A percentile compares a stretch with the other conserved stretches of the same genome.
Conservation (phyloP, 2,888 invertebrate genomes). For the Conomelus anceps region DNA sequence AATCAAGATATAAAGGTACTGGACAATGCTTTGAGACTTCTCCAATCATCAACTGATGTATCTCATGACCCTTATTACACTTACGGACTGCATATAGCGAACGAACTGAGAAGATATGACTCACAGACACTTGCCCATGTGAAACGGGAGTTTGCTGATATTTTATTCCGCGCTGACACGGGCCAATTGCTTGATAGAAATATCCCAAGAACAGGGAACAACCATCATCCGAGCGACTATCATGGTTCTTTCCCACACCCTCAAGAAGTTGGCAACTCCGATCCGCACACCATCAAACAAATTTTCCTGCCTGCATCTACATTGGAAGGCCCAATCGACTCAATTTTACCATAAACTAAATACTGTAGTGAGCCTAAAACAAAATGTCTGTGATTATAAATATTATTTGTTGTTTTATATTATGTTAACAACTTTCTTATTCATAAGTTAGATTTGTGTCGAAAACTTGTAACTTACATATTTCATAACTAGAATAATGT, state of each 20-base stretch:
- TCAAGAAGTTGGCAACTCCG: not conserved
- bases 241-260: not conserved
- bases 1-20: too few relatives aligned
- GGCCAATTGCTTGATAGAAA: constrained; percentile 3
- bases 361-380: too few relatives aligned
- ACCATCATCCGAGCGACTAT: not conserved
- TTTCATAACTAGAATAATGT: too few relatives aligned
- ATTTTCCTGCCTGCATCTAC: too few relatives aligned
- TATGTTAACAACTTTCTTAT: too few relatives aligned
- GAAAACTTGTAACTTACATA: too few relatives aligned
- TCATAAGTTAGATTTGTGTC: too few relatives aligned
- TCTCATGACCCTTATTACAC: not conserved
- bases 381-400: too few relatives aligned
- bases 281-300: too few relatives aligned
- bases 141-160: constrained; percentile 15
- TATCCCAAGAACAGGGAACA: not conserved
- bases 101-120: constrained; percentile 20
- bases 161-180: constrained; percentile 18
- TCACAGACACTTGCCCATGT: constrained; percentile 10
- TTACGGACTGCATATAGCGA: constrained; percentile 18
- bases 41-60: not conserved
- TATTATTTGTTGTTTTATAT: too few relatives aligned
- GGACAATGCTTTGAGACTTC: not conserved
- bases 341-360: too few relatives aligned
- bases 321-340: too few relatives aligned